Evolutionary conservation across 1,140 invertebrate genomes (phyloP), one percentile per base, ranked within the genome.

Genomic region (Protaetia brevitarsis): DNA sequence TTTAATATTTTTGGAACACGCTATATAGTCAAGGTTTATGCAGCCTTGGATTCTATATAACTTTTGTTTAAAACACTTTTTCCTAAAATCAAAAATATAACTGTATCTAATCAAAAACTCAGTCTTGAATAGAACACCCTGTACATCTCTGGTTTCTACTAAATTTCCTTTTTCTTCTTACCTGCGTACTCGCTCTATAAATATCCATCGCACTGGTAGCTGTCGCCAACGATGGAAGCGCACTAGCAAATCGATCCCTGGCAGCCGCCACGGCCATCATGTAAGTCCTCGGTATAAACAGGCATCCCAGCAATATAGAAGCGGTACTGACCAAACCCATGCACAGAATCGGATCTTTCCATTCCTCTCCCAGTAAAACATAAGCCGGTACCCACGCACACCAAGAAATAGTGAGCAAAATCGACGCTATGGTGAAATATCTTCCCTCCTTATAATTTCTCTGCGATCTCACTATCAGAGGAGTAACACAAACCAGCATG

Each of bases 381-480:
- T 82, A 82, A 6, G 81, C 68, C 0, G 79, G 77, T 10, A 84
- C 74, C 84, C 86, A 87, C 2, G 78, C 72, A 2, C 80, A 70
- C 85, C 85, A 87, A 3, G 75, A 73, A 37, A 77, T 73, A 23
- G 78, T 74, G 13, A 79, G 77, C 0, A 84, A 60, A 58, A 83
- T 75, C 30, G 78, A 78, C 5, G 78, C 79, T 0, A 82, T 72
- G 0, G 80, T 77, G 65, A 84, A 80, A 29, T 84, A 78, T 56
- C 80, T 78, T 1, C 86, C 85, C 73, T 88, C 86, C 2, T 81
- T 79, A 72, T 87, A 86, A 68, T 88, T 88, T n/a, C 86, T 79
- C 59, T 83, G 83, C 4, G 84, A 85, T 10, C 82, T 81, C 34
- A 81, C 79, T 13, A 86, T 82, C 27, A 83, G 79, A 0, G 86